Base-by-base conservation (phyloP, 2,888 invertebrate genomes). In the Lasioglossum vierecki region DNA sequence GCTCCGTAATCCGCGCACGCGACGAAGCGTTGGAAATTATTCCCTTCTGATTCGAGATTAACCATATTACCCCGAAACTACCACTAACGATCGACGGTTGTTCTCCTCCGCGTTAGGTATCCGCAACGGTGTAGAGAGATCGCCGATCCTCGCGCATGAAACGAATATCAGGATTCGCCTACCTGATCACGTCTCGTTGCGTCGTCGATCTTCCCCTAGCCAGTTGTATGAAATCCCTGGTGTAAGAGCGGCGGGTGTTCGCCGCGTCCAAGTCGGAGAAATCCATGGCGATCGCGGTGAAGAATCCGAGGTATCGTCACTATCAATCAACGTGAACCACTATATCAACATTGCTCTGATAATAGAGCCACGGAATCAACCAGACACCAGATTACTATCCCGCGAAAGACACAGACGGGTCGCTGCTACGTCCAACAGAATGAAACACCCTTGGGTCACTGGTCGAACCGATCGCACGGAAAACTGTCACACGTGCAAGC, bases 401-500 rank as follows among this genome's bases (percentile, higher is more conserved):
- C 78, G 78, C 63, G 73, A 60, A 13, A 41, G 57, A 60, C 39
- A 49, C 35, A 35, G 8, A 70, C 70, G 2, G n/a, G 22, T 9
- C 44, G 35, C 35, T 46, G 46, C 84, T 35, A 30, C 81, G 84
- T 75, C 30, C 53, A 35, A 35, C 35, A 4, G 39, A 46, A 57
- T 35, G 15, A 0, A 44, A 44, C n/a, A 72, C 66, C 76, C 68
- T 57, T 0, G 5, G 5, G 15, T 8, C 63, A 15, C 26, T 60
- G 63, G 6, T 63, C 18, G 2, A 30, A 30, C 30, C 63, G 15
- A 30, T 15, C 63, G 63, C n/a, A 26, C 66, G 78, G 76, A 22
- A 22, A 88, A 90, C 86, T 84, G 90, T 90, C 89, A 88, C 90
- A 86, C 90, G 90, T 90, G 90, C 79, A 88, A 80, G 66, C 57